Percentiles rank a stretch among this genome's conserved stretches.
Conservation (phyloP, 2,888 invertebrate species). For the Acleris laterana region DNA sequence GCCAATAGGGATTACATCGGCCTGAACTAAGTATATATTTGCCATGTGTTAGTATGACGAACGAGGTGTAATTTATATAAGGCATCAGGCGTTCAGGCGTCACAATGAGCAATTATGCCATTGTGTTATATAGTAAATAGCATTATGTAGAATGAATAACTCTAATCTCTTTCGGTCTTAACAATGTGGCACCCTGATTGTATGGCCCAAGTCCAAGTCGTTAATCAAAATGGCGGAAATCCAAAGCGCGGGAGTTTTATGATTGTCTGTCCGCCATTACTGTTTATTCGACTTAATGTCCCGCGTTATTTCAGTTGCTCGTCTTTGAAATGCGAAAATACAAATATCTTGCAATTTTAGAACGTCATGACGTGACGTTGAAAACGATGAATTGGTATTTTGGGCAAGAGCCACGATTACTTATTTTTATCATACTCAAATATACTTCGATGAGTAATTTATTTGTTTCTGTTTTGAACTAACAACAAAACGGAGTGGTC, state of each 20-base stretch:
- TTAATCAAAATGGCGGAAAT: slow-evolving; percentile 76
- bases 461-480: slow-evolving; percentile 14
- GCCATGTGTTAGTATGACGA: slow-evolving; percentile 20
- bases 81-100: no score
- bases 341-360: slow-evolving; percentile 26
- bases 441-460: slow-evolving; percentile 20
- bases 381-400: slow-evolving; percentile 25
- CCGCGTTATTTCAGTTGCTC: slow-evolving; percentile 30
- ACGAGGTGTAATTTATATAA: slow-evolving; percentile 11
- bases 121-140: slow-evolving; percentile 14
- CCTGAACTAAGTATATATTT: background rate
- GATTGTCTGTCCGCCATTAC: slow-evolving; percentile 55
- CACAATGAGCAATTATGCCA: slow-evolving; percentile 21
- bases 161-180: slow-evolving; percentile 15
- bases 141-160: slow-evolving; percentile 23
- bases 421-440: slow-evolving; percentile 16
- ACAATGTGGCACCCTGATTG: slow-evolving; percentile 45
- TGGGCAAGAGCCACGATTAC: slow-evolving; percentile 30
- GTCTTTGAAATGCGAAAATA: slow-evolving; percentile 19
- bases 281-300: slow-evolving; percentile 48
- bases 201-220: slow-evolving; percentile 70
- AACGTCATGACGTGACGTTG: slow-evolving; percentile 16
- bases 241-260: slow-evolving; percentile 67
- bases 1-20: slow-evolving; percentile 37
- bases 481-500: slow-evolving; percentile 2